phyloP scores from a whole-genome alignment of 2,113 vertebrate genomes.

The Sakesphorus luctuosus region DNA sequence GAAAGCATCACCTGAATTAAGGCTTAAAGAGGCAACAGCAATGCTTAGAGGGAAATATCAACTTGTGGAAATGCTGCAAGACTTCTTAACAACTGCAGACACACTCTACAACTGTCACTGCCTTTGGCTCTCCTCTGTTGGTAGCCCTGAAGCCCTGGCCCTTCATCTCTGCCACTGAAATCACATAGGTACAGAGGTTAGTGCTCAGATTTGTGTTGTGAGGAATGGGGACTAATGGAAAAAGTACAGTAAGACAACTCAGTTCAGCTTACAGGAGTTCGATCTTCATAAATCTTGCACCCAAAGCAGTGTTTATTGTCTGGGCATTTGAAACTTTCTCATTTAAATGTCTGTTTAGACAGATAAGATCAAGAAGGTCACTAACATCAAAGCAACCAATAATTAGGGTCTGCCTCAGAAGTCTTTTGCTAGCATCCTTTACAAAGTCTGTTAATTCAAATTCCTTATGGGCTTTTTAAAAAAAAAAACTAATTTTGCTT shows the following conservation, averaged over 20 bases:
- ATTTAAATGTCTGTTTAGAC: neutral
- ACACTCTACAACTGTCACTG: accelerated
- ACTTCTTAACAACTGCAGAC: neutral
- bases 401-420: neutral
- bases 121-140: neutral
- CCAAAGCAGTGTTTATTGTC: neutral
- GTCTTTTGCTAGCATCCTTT: neutral
- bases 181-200: neutral
- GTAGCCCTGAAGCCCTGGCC: neutral
- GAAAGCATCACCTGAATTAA: neutral
- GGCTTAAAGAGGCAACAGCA: neutral
- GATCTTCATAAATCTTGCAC: neutral
- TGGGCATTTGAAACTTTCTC: neutral
- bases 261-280: neutral
- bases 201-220: neutral
- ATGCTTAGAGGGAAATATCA: neutral
- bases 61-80: neutral
- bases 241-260: neutral
- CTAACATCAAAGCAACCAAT: constrained; percentile 23
- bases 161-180: neutral
- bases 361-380: constrained; percentile 5
- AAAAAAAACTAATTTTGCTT: neutral
- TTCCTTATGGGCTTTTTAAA: neutral
- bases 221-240: neutral
- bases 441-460: neutral